Evolutionary conservation across 2,888 invertebrate genomes (phyloP), one percentile per base, ranked within the genome.

Genomic region (Gryllus longicercus): DNA sequence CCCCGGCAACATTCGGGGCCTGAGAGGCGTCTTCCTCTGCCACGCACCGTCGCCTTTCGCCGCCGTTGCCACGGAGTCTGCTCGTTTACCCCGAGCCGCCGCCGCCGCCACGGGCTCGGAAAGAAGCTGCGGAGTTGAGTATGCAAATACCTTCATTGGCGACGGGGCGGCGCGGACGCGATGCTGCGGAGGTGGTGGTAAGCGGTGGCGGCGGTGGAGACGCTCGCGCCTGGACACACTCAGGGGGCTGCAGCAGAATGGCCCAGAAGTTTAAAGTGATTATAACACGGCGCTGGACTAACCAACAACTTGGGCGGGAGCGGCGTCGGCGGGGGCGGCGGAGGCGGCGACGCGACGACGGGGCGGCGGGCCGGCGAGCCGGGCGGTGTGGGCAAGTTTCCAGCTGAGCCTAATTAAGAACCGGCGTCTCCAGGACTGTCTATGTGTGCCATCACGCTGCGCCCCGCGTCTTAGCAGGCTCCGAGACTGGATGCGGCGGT

Each of bases 401-500:
- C 81, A 81, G 81, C 79, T 81, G 81, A 75, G 81, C 77, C 81
- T 81, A 81, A 81, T 81, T 81, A 81, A 81, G 79, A 81, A 81
- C 79, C 79, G 79, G 77, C 77, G 77, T 79, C 77, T 79, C 63
- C 63, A 18, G 16, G 63, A 63, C 63, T 63, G 63, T 63, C 63
- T 63, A 63, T 63, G 63, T 63, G 63, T 63, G 63, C 63, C 63
- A 77, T 50, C 77, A 51, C 21, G 77, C 25, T 12, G 50, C 11
- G n/a, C 77, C 77, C 77, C 49, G 50, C 77, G 77, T 77, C 77
- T 77, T 77, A 51, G 21, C 50, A 16, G 23, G 51, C 23, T 77
- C 51, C 8, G 50, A 18, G 51, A 77, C 77, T 50, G 51, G 50
- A 50, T 51, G 77, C 77, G 50, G 3, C 49, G 50, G 77, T 1